A percentile compares a stretch with the other conserved stretches of the same genome.
Conservation (phyloP, 2,113 vertebrate genomes). For the Petroica traversi region DNA sequence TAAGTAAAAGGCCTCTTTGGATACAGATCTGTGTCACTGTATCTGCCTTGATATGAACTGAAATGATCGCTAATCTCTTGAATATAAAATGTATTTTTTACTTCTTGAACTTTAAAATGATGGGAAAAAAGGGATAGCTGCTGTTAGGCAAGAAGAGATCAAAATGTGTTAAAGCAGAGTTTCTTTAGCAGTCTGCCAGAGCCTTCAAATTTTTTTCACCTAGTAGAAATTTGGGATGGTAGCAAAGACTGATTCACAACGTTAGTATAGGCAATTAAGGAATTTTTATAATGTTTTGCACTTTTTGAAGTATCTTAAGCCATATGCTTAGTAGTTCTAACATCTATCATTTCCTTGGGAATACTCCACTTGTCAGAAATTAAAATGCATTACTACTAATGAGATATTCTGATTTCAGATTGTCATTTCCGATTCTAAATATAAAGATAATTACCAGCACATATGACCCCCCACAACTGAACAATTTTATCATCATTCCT, state of each 20-base stretch:
- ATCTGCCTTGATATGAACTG: background rate
- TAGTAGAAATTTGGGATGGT: background rate
- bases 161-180: background rate
- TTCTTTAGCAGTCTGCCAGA: background rate
- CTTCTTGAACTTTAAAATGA: background rate
- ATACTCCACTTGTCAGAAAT: slow-evolving; percentile 19
- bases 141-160: background rate
- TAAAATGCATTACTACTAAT: slow-evolving; percentile 20
- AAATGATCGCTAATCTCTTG: background rate
- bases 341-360: background rate
- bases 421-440: slow-evolving; percentile 26
- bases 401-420: slow-evolving; percentile 1
- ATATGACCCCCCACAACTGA: background rate
- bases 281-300: background rate
- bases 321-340: background rate
- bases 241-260: background rate
- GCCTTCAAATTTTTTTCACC: background rate
- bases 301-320: background rate
- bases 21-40: background rate
- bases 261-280: background rate
- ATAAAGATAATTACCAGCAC: slow-evolving; percentile 8
- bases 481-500: background rate
- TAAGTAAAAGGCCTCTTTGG: background rate
- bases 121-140: background rate
- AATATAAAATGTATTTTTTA: background rate